phyloP scores from a whole-genome alignment of 2,888 invertebrate species.

The Arge pagana region DNA sequence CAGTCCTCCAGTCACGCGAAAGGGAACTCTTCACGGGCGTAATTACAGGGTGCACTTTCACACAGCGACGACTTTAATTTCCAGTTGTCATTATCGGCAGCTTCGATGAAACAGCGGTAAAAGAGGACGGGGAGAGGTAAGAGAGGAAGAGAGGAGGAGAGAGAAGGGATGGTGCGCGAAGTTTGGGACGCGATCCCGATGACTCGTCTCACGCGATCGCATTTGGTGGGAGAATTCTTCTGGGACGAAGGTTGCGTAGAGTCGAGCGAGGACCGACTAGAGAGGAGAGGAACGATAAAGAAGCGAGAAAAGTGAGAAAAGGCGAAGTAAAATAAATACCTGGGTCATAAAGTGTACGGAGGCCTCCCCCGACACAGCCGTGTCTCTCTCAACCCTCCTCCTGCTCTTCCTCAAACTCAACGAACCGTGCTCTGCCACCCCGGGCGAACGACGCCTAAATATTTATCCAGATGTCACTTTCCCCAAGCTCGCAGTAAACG shows the following conservation, averaged over 20 bases:
- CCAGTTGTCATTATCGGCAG: too few relatives aligned
- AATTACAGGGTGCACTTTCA: too few relatives aligned
- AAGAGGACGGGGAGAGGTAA: conserved; percentile 8
- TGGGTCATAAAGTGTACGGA: neutral
- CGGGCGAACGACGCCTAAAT: conserved; percentile 38
- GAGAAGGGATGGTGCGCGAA: conserved; percentile 19
- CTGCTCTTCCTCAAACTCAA: neutral
- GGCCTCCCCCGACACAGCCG: neutral
- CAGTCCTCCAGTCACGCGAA: too few relatives aligned
- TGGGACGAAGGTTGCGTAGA: conserved; percentile 24
- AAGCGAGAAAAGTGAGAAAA: conserved; percentile 12
- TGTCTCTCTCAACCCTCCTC: conserved; percentile 18
- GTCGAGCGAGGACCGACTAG: conserved; percentile 8
- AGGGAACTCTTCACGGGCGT: too few relatives aligned
- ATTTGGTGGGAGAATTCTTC: too few relatives aligned
- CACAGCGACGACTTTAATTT: too few relatives aligned
- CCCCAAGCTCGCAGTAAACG: too few relatives aligned
- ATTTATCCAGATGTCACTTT: conserved; percentile 46
- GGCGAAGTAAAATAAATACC: conserved; percentile 4
- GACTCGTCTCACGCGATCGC: too few relatives aligned
- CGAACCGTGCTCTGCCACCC: neutral
- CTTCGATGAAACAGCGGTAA: conserved; percentile 26
- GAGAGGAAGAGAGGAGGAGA: conserved; percentile 15
- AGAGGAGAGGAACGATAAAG: neutral
- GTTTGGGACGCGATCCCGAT: too few relatives aligned